A percentile compares a stretch with the other conserved stretches of the same genome.
phyloP scores from a whole-genome alignment of 2,113 vertebrate genomes.

The Natator depressus region DNA sequence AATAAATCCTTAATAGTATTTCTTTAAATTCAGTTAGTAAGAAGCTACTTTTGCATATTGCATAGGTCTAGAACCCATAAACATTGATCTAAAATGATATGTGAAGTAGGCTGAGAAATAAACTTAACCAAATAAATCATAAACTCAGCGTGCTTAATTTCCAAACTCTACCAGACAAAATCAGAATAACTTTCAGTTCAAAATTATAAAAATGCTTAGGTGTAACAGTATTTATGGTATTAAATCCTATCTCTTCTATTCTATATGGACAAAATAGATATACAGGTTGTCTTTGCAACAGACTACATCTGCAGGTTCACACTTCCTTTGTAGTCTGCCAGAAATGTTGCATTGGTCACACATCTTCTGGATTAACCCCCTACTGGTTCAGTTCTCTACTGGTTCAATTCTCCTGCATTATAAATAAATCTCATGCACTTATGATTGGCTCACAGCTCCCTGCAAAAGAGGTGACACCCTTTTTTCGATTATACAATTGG shows the following conservation, averaged over 20 bases:
- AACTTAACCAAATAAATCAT: not conserved
- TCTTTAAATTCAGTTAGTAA: not conserved
- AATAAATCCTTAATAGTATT: not conserved
- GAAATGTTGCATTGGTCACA: conserved; percentile 13
- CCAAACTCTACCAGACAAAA: not conserved
- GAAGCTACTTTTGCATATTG: not conserved
- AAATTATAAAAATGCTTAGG: not conserved
- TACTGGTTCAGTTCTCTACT: conserved; percentile 41
- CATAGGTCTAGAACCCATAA: not conserved
- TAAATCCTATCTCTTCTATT: not conserved
- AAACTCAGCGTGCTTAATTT: not conserved
- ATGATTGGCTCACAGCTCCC: conserved; percentile 35
- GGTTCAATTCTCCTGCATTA: conserved; percentile 67
- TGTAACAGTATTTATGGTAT: not conserved
- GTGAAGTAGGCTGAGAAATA: not conserved
- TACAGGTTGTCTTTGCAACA: not conserved
- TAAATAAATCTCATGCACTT: conserved; percentile 66
- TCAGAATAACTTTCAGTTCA: not conserved
- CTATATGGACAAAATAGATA: not conserved
- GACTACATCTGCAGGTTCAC: conserved; percentile 2
- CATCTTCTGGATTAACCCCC: conserved; percentile 44
- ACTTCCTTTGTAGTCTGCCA: not conserved
- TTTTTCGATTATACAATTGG: conserved; percentile 52
- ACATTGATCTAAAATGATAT: not conserved
- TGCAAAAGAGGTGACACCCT: conserved; percentile 7